Evolutionary conservation across 2,888 invertebrate species (phyloP).

Genomic region (Girardia tigrina): DNA sequence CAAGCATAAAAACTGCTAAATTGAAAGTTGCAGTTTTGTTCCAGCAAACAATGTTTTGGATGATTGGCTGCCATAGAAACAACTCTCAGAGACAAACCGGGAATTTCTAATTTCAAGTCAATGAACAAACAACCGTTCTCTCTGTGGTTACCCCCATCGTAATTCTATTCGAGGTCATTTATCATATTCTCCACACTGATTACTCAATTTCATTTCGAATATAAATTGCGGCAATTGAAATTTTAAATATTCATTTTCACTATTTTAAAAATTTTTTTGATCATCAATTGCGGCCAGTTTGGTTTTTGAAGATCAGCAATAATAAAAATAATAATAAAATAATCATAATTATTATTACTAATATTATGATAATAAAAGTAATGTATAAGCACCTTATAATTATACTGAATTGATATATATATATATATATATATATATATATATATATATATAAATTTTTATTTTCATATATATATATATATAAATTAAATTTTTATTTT

Average conservation of each 20-base stretch:
- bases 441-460: too few species aligned
- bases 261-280: background rate
- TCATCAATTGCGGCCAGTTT: constrained; percentile 7
- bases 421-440: too few species aligned
- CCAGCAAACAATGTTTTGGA: constrained; percentile 20
- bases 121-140: background rate
- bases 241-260: constrained; percentile 6
- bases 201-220: background rate
- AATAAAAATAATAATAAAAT: too few species aligned
- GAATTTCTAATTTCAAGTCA: constrained; percentile 17
- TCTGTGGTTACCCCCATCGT: background rate
- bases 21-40: constrained; percentile 23
- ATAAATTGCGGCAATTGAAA: background rate
- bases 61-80: constrained; percentile 20
- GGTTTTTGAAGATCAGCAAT: too few species aligned
- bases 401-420: too few species aligned
- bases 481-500: too few species aligned
- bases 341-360: too few species aligned
- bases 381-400: too few species aligned
- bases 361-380: too few species aligned
- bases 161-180: constrained; percentile 17
- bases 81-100: constrained; percentile 1
- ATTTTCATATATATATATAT: too few species aligned
- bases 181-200: constrained; percentile 1
- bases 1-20: constrained; percentile 16